A percentile compares a stretch with the other conserved stretches of the same genome.
These are phyloP conservation scores for Branchellion lobata DNA, from an alignment of 2,888 invertebrate genomes.

Conservation along the genomic window DNA sequence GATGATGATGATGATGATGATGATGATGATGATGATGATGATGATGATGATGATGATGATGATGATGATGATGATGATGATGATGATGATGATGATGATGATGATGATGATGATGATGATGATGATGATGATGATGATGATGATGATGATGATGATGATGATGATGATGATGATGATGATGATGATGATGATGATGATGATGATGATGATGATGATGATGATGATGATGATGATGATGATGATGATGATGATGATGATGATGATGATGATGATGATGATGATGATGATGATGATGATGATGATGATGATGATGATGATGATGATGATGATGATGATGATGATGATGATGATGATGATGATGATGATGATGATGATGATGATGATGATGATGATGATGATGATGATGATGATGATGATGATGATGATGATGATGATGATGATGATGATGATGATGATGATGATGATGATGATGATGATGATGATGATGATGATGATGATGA, in stretches of 20 bases:
- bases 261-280: conserved; percentile 30
- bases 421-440: conserved; percentile 29
- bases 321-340: conserved; percentile 34
- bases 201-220: conserved; percentile 38
- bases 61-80: conserved; percentile 20
- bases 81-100: conserved; percentile 40
- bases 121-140: conserved; percentile 39
- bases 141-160: conserved; percentile 25
- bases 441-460: conserved; percentile 34
- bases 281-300: conserved; percentile 36
- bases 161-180: conserved; percentile 38
- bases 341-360: conserved; percentile 32
- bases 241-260: conserved; percentile 37
- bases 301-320: conserved; percentile 31
- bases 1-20: conserved; percentile 40
- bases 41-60: conserved; percentile 40
- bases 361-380: conserved; percentile 35
- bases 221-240: conserved; percentile 28
- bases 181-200: conserved; percentile 25
- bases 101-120: conserved; percentile 20
- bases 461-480: conserved; percentile 32
- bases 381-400: conserved; percentile 31
- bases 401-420: conserved; percentile 36
- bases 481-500: conserved; percentile 34
- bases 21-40: conserved; percentile 23